These are phyloP conservation scores for Luperina testacea DNA, from an alignment of 2,888 invertebrate genomes.

Conservation along the genomic window DNA sequence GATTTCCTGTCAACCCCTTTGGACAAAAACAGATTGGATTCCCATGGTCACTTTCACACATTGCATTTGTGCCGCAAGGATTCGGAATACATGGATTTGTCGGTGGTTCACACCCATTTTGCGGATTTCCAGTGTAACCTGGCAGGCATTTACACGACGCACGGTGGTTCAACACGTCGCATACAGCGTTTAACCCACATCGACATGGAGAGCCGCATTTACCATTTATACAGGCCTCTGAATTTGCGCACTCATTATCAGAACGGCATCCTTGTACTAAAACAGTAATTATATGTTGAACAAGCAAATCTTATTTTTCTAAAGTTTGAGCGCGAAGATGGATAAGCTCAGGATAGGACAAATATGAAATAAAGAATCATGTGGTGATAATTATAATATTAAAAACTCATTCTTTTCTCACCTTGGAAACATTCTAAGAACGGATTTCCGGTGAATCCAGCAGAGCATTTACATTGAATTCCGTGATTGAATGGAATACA, in stretches of 20 bases:
- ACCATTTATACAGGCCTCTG: slow-evolving; percentile 94
- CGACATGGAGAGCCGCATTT: slow-evolving; percentile 94
- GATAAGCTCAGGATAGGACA: background rate
- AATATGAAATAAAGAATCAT: background rate
- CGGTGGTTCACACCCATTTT: slow-evolving; percentile 93
- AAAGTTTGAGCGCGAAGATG: background rate
- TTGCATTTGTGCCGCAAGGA: slow-evolving; percentile 96
- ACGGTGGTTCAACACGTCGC: slow-evolving; percentile 94
- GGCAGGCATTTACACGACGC: slow-evolving; percentile 95
- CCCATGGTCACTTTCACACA: slow-evolving; percentile 95
- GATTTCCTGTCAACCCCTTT: slow-evolving; percentile 97
- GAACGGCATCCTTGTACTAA: slow-evolving; percentile 92
- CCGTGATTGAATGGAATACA: slow-evolving; percentile 94
- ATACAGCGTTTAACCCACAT: slow-evolving; percentile 95
- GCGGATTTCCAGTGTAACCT: slow-evolving; percentile 95
- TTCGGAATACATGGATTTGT: slow-evolving; percentile 94
- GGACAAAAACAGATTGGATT: slow-evolving; percentile 97
- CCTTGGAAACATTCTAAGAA: slow-evolving; percentile 93
- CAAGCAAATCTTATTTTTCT: background rate
- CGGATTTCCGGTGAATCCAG: slow-evolving; percentile 94
- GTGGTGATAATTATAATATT: background rate
- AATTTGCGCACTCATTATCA: slow-evolving; percentile 93
- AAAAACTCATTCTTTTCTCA: slow-evolving; percentile 68
- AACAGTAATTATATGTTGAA: slow-evolving; percentile 25
- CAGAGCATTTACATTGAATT: slow-evolving; percentile 93